A percentile compares a stretch with the other conserved stretches of the same genome.
These are phyloP conservation scores for Neotoxoptera formosana DNA, from an alignment of 1,140 invertebrate species.

Conservation along the genomic window DNA sequence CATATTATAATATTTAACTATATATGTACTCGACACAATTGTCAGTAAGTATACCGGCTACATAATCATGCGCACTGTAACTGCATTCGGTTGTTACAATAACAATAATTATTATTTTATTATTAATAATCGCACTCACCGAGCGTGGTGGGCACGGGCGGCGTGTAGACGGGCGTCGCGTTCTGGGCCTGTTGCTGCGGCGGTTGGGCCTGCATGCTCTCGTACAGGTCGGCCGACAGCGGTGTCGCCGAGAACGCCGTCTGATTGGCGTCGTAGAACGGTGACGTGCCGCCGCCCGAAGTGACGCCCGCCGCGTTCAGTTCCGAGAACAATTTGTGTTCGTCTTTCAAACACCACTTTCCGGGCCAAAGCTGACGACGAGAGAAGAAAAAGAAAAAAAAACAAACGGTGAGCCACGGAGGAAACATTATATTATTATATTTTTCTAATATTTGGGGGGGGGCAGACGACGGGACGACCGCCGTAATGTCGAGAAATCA, in stretches of 20 bases:
- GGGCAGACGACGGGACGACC: no score
- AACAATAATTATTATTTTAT: no score
- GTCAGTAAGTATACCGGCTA: neutral
- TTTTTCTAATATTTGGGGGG: no score
- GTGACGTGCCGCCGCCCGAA: slow-evolving; percentile 64
- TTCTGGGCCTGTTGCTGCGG: slow-evolving; percentile 51
- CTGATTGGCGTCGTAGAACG: slow-evolving; percentile 67
- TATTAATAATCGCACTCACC: slow-evolving; percentile 57
- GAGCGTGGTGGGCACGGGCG: slow-evolving; percentile 48
- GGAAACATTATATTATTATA: no score
- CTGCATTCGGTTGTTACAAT: no score
- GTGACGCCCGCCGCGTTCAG: slow-evolving; percentile 70
- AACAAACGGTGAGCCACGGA: no score
- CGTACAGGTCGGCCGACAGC: slow-evolving; percentile 74
- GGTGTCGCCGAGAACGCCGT: slow-evolving; percentile 68
- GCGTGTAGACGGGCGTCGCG: slow-evolving; percentile 44
- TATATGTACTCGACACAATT: neutral
- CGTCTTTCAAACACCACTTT: slow-evolving; percentile 89
- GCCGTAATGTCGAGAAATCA: neutral
- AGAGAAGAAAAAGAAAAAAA: no score
- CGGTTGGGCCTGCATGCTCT: slow-evolving; percentile 68
- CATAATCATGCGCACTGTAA: no score
- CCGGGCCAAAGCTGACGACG: slow-evolving; percentile 81
- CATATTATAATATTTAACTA: neutral
- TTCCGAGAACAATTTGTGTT: slow-evolving; percentile 84